phyloP scores from a whole-genome alignment of 2,888 invertebrate genomes.

The Drosophila rellima region DNA sequence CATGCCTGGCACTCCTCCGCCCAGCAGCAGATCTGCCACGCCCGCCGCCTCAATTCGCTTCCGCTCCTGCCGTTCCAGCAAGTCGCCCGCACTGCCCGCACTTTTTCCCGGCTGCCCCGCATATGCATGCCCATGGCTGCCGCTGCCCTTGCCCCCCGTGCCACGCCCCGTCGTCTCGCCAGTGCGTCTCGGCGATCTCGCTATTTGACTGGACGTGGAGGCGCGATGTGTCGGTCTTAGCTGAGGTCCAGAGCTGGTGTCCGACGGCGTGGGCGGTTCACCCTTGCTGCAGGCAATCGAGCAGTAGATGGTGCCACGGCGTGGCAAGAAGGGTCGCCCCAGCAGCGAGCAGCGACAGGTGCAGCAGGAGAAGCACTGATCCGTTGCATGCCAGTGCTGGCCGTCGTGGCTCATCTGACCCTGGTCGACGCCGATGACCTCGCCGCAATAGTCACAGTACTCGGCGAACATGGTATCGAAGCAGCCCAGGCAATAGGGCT shows the following conservation, averaged over 20 bases:
- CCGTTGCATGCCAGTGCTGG: slow-evolving; percentile 99
- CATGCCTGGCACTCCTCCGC: slow-evolving; percentile 78
- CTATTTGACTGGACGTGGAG: slow-evolving; percentile 86
- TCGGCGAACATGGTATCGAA: slow-evolving; percentile 98
- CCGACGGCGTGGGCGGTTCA: slow-evolving; percentile 94
- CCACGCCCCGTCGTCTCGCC: slow-evolving; percentile 81
- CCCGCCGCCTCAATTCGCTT: slow-evolving; percentile 79
- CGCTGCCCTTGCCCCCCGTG: slow-evolving; percentile 62
- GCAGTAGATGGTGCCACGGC: slow-evolving; percentile 97
- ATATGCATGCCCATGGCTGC: slow-evolving; percentile 33
- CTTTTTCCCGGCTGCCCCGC: slow-evolving; percentile 53
- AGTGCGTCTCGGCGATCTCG: slow-evolving; percentile 85
- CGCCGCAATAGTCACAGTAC: slow-evolving; percentile 98
- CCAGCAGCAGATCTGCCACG: slow-evolving; percentile 82
- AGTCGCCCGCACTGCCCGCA: slow-evolving; percentile 79
- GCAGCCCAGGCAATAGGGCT: slow-evolving; percentile 97
- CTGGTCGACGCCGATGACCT: slow-evolving; percentile 98
- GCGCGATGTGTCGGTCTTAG: slow-evolving; percentile 87
- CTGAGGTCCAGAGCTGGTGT: slow-evolving; percentile 90
- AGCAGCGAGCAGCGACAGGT: slow-evolving; percentile 91
- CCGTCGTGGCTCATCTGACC: slow-evolving; percentile 99
- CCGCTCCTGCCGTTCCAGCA: slow-evolving; percentile 80
- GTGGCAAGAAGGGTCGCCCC: slow-evolving; percentile 96
- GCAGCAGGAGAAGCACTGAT: slow-evolving; percentile 97
- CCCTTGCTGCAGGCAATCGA: slow-evolving; percentile 97